Evolutionary conservation across 1,140 invertebrate genomes (phyloP).

Genomic region (Lutraria rhynchaena): DNA sequence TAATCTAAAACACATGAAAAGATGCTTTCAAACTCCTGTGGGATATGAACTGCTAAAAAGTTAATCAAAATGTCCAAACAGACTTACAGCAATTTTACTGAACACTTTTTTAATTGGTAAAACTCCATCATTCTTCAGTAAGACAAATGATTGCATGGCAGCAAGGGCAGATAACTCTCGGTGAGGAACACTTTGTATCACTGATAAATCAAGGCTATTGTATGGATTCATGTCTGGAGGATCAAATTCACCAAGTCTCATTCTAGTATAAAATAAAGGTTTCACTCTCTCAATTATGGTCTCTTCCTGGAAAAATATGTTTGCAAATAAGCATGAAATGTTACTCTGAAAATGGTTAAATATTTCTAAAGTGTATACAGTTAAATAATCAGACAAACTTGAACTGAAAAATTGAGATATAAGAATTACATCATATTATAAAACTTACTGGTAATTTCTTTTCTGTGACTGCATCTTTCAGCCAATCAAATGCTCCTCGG

Average conservation of each 20-base stretch:
- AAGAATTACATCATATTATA: too few species aligned
- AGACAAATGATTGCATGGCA: constrained; percentile 77
- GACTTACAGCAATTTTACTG: constrained; percentile 63
- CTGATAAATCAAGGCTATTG: constrained; percentile 63
- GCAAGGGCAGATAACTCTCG: constrained; percentile 67
- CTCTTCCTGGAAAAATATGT: constrained; percentile 38
- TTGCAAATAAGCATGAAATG: too few species aligned
- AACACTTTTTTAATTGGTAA: constrained; percentile 60
- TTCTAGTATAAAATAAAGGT: constrained; percentile 79
- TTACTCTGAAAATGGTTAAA: too few species aligned
- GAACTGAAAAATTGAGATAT: too few species aligned
- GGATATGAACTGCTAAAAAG: too few species aligned
- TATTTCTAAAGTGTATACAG: too few species aligned
- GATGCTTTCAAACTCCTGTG: too few species aligned
- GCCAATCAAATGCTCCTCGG: constrained; percentile 50
- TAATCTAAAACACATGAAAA: too few species aligned
- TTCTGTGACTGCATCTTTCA: constrained; percentile 25
- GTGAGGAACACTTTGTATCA: constrained; percentile 75
- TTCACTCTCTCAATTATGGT: constrained; percentile 66
- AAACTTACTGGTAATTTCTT: constrained; percentile 41
- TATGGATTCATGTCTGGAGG: constrained; percentile 77
- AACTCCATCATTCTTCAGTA: constrained; percentile 77
- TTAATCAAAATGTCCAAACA: not conserved
- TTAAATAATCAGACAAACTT: too few species aligned
- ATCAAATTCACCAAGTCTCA: constrained; percentile 80